These are phyloP conservation scores for Mythimna albipuncta DNA, from an alignment of 2,888 invertebrate species.

Conservation along the genomic window DNA sequence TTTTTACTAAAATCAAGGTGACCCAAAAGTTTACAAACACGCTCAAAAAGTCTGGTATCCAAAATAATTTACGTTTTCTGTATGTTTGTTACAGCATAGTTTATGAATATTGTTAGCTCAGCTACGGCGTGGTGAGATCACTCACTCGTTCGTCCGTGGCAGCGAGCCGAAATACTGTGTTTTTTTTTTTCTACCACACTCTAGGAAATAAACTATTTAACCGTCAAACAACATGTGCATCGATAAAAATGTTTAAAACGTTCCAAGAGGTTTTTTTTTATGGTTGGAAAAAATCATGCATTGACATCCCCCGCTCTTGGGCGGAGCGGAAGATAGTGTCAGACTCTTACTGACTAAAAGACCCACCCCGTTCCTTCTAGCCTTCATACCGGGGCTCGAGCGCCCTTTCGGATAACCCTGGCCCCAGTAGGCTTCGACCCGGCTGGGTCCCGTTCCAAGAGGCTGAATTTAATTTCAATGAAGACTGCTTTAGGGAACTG, in stretches of 20 bases:
- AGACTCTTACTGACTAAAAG: too few species aligned
- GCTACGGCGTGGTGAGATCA: slow-evolving; percentile 57
- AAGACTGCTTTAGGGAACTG: too few species aligned
- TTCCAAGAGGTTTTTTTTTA: too few species aligned
- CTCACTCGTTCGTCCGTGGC: slow-evolving; percentile 53
- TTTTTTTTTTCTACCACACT: slow-evolving; percentile 49
- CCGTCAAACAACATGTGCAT: slow-evolving; percentile 38
- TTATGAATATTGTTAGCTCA: slow-evolving; percentile 52
- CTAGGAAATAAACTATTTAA: slow-evolving; percentile 54
- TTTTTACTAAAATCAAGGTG: neutral
- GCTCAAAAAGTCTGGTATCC: slow-evolving; percentile 11
- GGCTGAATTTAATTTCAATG: neutral
- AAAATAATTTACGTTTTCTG: slow-evolving; percentile 18
- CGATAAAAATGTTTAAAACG: slow-evolving; percentile 35
- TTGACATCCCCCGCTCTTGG: too few species aligned
- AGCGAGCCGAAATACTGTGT: slow-evolving; percentile 59
- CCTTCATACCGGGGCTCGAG: too few species aligned
- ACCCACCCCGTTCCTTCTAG: too few species aligned
- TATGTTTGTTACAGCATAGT: slow-evolving; percentile 44
- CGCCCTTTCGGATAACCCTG: too few species aligned
- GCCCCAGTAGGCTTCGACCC: too few species aligned
- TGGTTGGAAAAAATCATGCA: too few species aligned
- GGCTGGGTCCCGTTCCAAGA: too few species aligned
- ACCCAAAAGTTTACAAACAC: slow-evolving; percentile 9
- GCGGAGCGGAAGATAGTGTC: too few species aligned